Evolutionary conservation across 1,140 invertebrate species (phyloP), one percentile per base, ranked within the genome.

Genomic region (Rhagoletis zephyria): DNA sequence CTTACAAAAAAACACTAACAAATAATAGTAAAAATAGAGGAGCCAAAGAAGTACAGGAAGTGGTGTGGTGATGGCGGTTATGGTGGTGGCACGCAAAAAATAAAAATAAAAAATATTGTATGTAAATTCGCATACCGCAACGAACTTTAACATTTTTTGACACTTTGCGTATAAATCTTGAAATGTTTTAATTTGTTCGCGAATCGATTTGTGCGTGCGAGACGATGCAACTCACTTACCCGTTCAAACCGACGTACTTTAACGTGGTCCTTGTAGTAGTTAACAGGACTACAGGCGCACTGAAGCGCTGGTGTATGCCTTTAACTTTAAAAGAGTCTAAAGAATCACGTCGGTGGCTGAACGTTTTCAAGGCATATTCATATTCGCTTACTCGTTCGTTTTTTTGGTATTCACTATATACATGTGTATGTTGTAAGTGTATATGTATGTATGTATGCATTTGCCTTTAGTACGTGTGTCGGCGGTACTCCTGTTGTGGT

Each of bases 111-210:
- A 81, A 81, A 81, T 7, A 4, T 9, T 30, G 19, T 81, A 81
- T 81, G 74, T 81, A 81, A 81, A 81, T 81, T 59, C 48, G 16
- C 51, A 81, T 81, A 56, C 74, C 74, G 74, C 74, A 81, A 81
- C 74, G 85, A 85, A 85, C 85, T 85, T 85, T 85, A 85, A 85
- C 85, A 85, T 85, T 85, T 92, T 90, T 91, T 91, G 91, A 92
- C 91, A 92, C 91, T 90, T 91, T 89, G 91, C 91, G 90, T 90
- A 92, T 92, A 92, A 92, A 92, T 92, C 91, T 92, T 92, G 91
- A 92, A 92, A 92, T 91, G 91, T 92, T 92, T 92, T 92, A 92
- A 92, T 92, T 92, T 92, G 90, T 90, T 90, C 90, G 90, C 89
- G 91, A 92, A 92, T 92, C 91, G 91, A 92, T 92, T 92, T 92